Conservation (phyloP, 2,113 vertebrate species). For the Galeopterus variegatus region DNA sequence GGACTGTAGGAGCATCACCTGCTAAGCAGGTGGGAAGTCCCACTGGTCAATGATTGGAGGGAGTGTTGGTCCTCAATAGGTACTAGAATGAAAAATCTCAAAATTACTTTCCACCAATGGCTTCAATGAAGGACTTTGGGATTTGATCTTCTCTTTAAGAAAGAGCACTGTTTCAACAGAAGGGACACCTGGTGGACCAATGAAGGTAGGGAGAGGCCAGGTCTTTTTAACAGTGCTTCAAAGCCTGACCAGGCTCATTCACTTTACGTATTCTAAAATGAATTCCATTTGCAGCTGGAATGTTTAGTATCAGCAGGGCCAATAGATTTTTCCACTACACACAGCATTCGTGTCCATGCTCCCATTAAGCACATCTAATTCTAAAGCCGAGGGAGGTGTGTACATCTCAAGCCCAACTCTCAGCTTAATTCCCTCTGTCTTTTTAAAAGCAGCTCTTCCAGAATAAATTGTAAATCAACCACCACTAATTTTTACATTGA, state of each 20-base stretch:
- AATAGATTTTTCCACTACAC: conserved; percentile 67
- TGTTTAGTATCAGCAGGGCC: conserved; percentile 75
- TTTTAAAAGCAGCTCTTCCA: conserved; percentile 80
- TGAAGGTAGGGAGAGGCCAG: conserved; percentile 52
- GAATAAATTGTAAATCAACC: conserved; percentile 81
- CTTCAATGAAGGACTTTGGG: conserved; percentile 61
- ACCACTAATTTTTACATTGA: conserved; percentile 83
- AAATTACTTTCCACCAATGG: conserved; percentile 62
- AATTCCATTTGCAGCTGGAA: conserved; percentile 75
- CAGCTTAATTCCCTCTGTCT: conserved; percentile 79
- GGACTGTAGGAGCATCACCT: neutral
- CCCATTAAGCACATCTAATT: conserved; percentile 81
- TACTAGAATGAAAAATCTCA: conserved; percentile 68
- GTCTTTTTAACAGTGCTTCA: conserved; percentile 68
- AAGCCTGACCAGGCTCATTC: conserved; percentile 74
- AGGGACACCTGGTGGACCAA: conserved; percentile 55
- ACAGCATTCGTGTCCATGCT: conserved; percentile 57
- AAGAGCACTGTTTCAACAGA: conserved; percentile 60
- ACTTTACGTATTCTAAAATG: conserved; percentile 74
- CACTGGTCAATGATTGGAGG: neutral
- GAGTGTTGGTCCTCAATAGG: conserved; percentile 5
- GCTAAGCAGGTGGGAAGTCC: neutral
- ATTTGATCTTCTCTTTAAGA: conserved; percentile 73
- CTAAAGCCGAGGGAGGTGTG: conserved; percentile 66
- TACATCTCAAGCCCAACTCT: conserved; percentile 65